These are phyloP conservation scores for Caenorhabditis remanei DNA, from an alignment of 1,140 invertebrate genomes.

Conservation along the genomic window DNA sequence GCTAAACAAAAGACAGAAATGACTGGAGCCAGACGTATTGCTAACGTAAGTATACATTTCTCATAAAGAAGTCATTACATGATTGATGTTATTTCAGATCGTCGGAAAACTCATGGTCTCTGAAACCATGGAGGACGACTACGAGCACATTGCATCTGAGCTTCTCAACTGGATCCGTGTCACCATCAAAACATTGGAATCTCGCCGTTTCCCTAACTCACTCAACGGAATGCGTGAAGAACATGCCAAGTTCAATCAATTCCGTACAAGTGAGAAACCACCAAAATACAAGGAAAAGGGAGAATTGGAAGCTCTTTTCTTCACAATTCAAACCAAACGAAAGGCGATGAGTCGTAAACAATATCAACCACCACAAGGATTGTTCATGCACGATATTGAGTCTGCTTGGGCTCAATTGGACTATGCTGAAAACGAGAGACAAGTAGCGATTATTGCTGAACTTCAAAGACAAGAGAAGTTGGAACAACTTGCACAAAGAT, in stretches of 20 bases:
- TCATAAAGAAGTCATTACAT: neutral
- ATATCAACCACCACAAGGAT: conserved; percentile 90
- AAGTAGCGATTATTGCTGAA: conserved; percentile 91
- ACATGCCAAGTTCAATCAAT: conserved; percentile 91
- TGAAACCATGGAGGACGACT: conserved; percentile 90
- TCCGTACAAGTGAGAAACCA: conserved; percentile 95
- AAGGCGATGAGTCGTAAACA: conserved; percentile 91
- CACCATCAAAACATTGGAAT: conserved; percentile 88
- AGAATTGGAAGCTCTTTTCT: conserved; percentile 95
- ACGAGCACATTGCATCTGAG: conserved; percentile 87
- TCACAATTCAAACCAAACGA: conserved; percentile 94
- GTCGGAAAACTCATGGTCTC: conserved; percentile 94
- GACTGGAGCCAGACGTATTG: conserved; percentile 95
- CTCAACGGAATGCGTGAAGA: conserved; percentile 93
- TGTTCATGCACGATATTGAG: conserved; percentile 89
- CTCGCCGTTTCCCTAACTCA: conserved; percentile 92
- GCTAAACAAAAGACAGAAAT: conserved; percentile 98
- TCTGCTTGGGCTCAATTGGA: conserved; percentile 92
- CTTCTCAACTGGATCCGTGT: conserved; percentile 92
- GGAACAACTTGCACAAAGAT: conserved; percentile 94
- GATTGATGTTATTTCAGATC: conserved; percentile 82
- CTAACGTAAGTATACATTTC: conserved; percentile 84
- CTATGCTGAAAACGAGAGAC: conserved; percentile 92
- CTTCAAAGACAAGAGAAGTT: conserved; percentile 89
- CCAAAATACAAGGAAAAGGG: conserved; percentile 97